Evolutionary conservation across 1,140 invertebrate genomes (phyloP), one percentile per base, ranked within the genome.

Genomic region (Solenopsis fugax): DNA sequence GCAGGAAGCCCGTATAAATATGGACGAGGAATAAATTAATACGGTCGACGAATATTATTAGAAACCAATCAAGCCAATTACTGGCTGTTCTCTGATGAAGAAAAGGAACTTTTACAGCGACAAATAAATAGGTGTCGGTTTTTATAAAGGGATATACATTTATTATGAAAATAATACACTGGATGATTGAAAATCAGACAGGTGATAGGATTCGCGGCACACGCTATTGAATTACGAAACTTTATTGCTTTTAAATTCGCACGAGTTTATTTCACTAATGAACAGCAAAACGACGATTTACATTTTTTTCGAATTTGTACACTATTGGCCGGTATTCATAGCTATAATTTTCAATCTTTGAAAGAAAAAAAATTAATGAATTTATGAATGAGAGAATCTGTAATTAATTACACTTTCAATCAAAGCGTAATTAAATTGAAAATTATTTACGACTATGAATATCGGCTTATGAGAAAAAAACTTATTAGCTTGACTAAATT

Each of bases 1-100:
- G 13, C 50, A 89, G 88, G 88, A 90, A 90, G 77, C 75, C 65
- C 37, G 50, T 81, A 75, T 41, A 71, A 29, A 73, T 73, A 48
- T 60, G 56, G 29, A 84, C 34, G n/a, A 12, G 24, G 37, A 54
- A 82, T 73, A 82, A 60, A 84, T 84, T 84, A 84, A 75, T 73
- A 50, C 13, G 54, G 18, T 41, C 37, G 80, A 73, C 37, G 54
- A 75, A 75, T 73, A n/a, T 84, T 84, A 73, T 73, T 84, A 73
- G 69, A 41, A 60, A n/a, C 24, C 54, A 60, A 82, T 82, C 69
- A 21, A 62, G 24, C 41, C 52, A 60, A 84, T 84, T 84, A 50
- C 18, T 12, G 24, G n/a, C 13, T 18, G 29, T 73, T 34, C 18
- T 34, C 54, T 84, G 9, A 0, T 13, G 24, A 10, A 24, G 48